Evolutionary conservation across 2,113 vertebrate species (phyloP).

Genomic region (Syngnathus scovelli): DNA sequence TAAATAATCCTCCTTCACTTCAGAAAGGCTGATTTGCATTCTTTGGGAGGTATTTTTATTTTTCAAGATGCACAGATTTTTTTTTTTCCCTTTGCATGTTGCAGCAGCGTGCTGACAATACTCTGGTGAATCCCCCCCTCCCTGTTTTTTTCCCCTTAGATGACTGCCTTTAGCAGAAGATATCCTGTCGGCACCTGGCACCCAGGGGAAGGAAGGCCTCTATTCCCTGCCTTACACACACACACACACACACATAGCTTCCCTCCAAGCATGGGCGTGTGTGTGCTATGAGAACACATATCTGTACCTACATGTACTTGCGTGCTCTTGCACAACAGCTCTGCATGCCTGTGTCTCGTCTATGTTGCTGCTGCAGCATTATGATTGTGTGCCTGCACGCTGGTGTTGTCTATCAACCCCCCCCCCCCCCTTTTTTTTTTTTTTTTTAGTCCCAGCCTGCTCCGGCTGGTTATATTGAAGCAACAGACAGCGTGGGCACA

Average conservation of each 20-base stretch:
- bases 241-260: constrained; percentile 2
- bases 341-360: constrained; percentile 28
- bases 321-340: constrained; percentile 23
- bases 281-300: constrained; percentile 28
- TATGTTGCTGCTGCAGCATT: constrained; percentile 34
- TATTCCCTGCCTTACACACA: constrained; percentile 37
- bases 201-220: constrained; percentile 51
- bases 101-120: constrained; percentile 43
- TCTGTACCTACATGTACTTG: constrained; percentile 19
- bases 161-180: constrained; percentile 65
- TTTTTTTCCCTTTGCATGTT: constrained; percentile 42
- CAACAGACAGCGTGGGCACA: constrained; percentile 60
- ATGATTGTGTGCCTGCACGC: constrained; percentile 58
- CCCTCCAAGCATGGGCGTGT: constrained; percentile 29
- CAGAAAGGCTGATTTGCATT: constrained; percentile 13
- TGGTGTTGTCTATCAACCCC: constrained; percentile 60
- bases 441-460: constrained; percentile 58
- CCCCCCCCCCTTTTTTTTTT: neutral
- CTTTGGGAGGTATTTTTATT: constrained; percentile 6
- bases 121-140: constrained; percentile 29
- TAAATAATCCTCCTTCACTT: neutral
- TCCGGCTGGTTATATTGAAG: constrained; percentile 61
- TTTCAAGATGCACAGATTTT: constrained; percentile 19
- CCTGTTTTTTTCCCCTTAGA: constrained; percentile 50
- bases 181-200: constrained; percentile 66